Evolutionary conservation across 2,888 invertebrate species (phyloP), one percentile per base, ranked within the genome.

Genomic region (Scelioninae gen. 2): DNA sequence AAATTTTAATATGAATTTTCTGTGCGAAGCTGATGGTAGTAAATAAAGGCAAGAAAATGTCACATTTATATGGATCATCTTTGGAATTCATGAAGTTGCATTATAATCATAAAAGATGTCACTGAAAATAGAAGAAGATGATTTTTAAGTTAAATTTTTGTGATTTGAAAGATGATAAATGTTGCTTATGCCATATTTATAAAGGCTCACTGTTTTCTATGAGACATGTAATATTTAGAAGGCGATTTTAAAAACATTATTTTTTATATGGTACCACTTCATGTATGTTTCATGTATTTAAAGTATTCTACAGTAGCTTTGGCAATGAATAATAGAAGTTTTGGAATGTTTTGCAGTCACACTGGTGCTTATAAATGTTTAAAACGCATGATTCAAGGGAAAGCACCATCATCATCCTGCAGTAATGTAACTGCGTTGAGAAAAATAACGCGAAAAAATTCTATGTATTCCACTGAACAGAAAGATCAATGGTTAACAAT

Each of bases 141-240:
- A 50, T 50, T 18, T 50, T 50, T 33, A 33, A 33, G 35, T 19
- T 18, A 7, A 50, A 35, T 11, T 11, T 11, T 18, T 19, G 33
- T 50, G 50, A 50, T 50, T 50, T 35, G 35, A 4, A 33, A 33
- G 28, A 50, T 50, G 35, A 50, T 50, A 50, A 19, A 35, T 13
- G 33, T 37, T 37, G 13, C 13, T 37, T 37, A 37, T 52, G 22
- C 35, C 9, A 37, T 37, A 52, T 52, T 52, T 22, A 52, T 52
- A 15, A 15, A 13, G 37, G 13, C 22, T 37, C 16, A 3, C 33
- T 1, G 9, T 37, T 18, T 52, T 52, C 22, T 52, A 52, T 22
- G 22, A 52, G 22, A 35, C 28, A 37, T 52, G 52, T 22, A 19
- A 37, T 37, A 52, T 37, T 22, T 22, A 22, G 22, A 52, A 52